phyloP scores from a whole-genome alignment of 2,113 vertebrate genomes.

The Tautogolabrus adspersus region DNA sequence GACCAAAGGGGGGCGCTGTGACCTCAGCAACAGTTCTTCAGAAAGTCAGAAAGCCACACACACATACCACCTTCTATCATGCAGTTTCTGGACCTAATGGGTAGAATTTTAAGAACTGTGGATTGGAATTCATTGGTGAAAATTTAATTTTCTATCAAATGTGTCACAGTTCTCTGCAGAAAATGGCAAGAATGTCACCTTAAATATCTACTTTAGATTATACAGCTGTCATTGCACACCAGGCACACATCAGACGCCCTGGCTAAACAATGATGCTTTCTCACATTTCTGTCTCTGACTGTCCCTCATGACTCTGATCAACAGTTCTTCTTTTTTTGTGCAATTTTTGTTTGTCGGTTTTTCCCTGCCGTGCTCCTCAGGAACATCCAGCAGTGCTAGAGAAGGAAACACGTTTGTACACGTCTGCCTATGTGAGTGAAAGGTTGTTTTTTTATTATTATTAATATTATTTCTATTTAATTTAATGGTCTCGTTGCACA shows the following conservation, averaged over 20 bases:
- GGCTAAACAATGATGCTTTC: background rate
- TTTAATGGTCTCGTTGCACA: conserved; percentile 43
- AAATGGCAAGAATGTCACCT: background rate
- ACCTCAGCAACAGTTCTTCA: background rate
- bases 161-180: background rate
- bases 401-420: conserved; percentile 49
- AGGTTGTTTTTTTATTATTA: conserved; percentile 2
- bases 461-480: background rate
- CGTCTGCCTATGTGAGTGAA: conserved; percentile 45
- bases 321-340: conserved; percentile 38
- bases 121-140: background rate
- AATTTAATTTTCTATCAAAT: background rate
- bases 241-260: background rate
- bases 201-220: background rate
- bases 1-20: conserved; percentile 39
- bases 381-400: conserved; percentile 66
- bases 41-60: background rate
- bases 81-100: background rate
- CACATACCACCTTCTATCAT: background rate
- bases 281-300: conserved; percentile 13
- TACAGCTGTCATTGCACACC: background rate
- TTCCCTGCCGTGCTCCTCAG: conserved; percentile 67
- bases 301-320: conserved; percentile 35
- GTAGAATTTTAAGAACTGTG: background rate
- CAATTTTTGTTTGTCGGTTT: conserved; percentile 47